phyloP scores from a whole-genome alignment of 2,113 vertebrate species.

The Boulengerochromis microlepis region DNA sequence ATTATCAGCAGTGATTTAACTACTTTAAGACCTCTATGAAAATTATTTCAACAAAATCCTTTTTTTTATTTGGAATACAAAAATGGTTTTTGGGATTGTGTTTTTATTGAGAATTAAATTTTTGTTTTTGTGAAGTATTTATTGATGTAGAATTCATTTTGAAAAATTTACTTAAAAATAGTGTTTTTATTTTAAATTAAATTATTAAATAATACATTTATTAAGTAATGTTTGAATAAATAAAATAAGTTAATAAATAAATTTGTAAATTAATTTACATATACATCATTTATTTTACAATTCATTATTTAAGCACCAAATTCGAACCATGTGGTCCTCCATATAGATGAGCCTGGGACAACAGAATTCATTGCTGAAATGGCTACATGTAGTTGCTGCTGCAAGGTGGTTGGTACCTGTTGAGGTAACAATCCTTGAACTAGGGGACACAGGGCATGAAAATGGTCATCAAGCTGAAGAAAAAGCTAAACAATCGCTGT shows the following conservation, averaged over 20 bases:
- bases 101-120: fast-evolving
- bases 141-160: neutral
- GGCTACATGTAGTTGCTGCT: neutral
- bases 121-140: neutral
- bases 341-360: neutral
- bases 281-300: neutral
- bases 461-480: neutral
- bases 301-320: neutral
- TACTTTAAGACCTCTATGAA: neutral
- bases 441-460: neutral
- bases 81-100: neutral
- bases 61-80: neutral
- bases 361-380: neutral
- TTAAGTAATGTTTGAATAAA: neutral
- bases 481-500: neutral
- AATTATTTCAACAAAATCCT: neutral
- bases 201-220: neutral
- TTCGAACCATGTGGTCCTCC: neutral
- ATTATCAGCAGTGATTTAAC: neutral
- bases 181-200: neutral
- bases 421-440: neutral
- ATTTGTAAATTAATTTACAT: neutral
- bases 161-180: neutral
- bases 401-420: neutral
- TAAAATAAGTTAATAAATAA: neutral